Evolutionary conservation across 1,140 invertebrate species (phyloP).

Genomic region (Triops longicaudatus): DNA sequence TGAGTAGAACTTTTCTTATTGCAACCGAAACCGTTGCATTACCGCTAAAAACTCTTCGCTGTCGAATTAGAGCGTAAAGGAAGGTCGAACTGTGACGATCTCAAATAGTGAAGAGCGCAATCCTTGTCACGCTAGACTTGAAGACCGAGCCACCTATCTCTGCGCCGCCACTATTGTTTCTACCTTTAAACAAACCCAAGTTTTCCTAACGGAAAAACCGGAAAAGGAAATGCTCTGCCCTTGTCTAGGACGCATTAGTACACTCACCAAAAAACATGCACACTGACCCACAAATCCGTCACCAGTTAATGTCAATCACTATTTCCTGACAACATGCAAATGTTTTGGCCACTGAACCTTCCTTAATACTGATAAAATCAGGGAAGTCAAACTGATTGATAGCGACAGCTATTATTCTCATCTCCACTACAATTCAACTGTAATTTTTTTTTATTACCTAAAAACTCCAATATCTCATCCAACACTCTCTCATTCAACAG

Average conservation of each 20-base stretch:
- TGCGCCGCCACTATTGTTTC: background rate
- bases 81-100: constrained; percentile 14
- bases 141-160: background rate
- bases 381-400: too few species aligned
- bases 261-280: background rate
- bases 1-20: background rate
- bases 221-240: background rate
- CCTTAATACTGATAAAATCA: too few species aligned
- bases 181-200: background rate
- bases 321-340: too few species aligned
- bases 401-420: too few species aligned
- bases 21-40: background rate
- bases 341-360: too few species aligned
- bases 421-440: too few species aligned
- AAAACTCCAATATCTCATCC: too few species aligned
- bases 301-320: background rate
- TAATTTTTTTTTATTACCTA: too few species aligned
- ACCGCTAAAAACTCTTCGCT: background rate
- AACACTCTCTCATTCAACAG: too few species aligned
- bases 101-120: background rate
- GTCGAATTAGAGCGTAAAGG: constrained; percentile 4
- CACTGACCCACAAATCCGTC: background rate
- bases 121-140: constrained; percentile 11
- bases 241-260: background rate
- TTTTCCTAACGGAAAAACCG: background rate